Conservation (phyloP, 2,113 vertebrate genomes). For the Neoarius graeffei region DNA sequence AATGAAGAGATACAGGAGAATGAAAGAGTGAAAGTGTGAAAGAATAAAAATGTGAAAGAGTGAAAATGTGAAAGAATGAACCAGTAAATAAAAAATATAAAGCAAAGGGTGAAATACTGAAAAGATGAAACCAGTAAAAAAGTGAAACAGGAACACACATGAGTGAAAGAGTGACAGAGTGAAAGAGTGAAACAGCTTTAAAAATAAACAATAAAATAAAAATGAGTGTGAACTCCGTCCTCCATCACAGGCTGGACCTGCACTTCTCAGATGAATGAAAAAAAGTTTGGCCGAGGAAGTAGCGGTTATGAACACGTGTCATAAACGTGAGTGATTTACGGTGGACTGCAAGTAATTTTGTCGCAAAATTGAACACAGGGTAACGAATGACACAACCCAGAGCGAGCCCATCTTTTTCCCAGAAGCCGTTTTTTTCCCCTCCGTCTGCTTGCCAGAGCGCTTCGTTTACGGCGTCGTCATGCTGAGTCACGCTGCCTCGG, state of each 20-base stretch:
- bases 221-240: neutral
- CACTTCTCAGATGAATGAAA: slow-evolving; percentile 2
- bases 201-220: neutral
- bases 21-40: neutral
- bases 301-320: slow-evolving; percentile 7
- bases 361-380: neutral
- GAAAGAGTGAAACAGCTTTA: neutral
- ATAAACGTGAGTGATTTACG: neutral
- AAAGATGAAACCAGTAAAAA: neutral
- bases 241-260: neutral
- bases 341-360: neutral
- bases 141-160: neutral
- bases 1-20: no score
- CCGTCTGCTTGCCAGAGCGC: neutral
- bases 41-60: neutral
- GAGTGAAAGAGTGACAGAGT: neutral
- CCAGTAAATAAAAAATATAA: neutral
- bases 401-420: neutral
- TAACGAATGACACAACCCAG: neutral
- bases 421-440: neutral
- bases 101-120: neutral
- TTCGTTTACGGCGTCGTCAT: neutral
- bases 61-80: neutral
- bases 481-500: slow-evolving; percentile 12
- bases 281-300: neutral